Base-by-base conservation (phyloP, 2,888 invertebrate species). In the Autographa gamma region DNA sequence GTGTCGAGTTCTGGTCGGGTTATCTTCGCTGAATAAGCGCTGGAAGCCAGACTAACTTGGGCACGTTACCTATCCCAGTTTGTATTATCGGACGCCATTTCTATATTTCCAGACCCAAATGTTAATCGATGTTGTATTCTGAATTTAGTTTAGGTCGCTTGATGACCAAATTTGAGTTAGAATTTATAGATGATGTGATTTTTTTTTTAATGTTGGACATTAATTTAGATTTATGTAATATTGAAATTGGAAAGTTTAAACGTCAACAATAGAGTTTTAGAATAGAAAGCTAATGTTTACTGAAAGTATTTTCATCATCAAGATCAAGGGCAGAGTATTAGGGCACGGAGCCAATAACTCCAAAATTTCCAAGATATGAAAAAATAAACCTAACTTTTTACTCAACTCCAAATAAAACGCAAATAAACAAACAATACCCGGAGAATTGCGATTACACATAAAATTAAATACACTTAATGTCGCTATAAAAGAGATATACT, bases 271-370 rank as follows among this genome's bases (percentile, higher is more conserved):
- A 34, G 16, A 72, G 63, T 71, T 69, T 76, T 67, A 77, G 69
- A 66, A 77, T 62, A 74, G 74, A 68, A 41, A 38, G 8, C 25
- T 14, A 71, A 70, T 83, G 84, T 83, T 84, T 84, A 79, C 77
- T 58, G 72, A 79, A 76, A 79, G 79, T 63, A 70, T 78, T 72
- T 82, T 64, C 83, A 84, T 83, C 83, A 83, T 83, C 85, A 83
- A 83, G 83, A 83, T 84, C 83, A 83, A 84, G 83, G 83, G 73
- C 77, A 69, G 59, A 75, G 76, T 79, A 81, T 77, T 64, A 83
- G 83, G 83, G 83, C 83, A 83, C 84, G 63, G 77, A 81, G 83
- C 83, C 83, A 83, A 83, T 84, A 79, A 72, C 77, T 81, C 81
- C 81, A 79, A 84, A 83, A 82, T 81, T 75, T 81, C 72, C 73